These are phyloP conservation scores for Atrichornis clamosus DNA, from an alignment of 2,113 vertebrate genomes.

Conservation along the genomic window DNA sequence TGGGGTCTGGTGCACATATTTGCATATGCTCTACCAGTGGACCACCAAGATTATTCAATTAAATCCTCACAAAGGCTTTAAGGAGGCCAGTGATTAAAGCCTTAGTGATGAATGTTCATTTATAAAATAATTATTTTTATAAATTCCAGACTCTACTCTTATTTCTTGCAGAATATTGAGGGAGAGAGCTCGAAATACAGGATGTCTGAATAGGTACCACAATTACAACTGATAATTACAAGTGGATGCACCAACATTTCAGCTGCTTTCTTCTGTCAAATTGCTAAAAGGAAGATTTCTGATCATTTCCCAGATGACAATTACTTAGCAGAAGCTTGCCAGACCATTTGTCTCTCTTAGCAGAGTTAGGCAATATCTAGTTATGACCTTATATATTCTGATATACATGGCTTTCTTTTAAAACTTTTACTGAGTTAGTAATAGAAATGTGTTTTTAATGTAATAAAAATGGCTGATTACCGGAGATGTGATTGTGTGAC, in stretches of 20 bases:
- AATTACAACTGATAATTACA: not conserved
- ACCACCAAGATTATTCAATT: constrained; percentile 36
- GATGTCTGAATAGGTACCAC: not conserved
- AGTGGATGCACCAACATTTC: not conserved
- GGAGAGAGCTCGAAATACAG: not conserved
- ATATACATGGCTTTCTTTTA: not conserved
- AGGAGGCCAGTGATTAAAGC: not conserved
- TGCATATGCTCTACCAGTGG: not conserved
- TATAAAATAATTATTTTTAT: not conserved
- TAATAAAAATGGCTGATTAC: not conserved
- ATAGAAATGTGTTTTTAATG: not conserved
- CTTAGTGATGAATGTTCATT: not conserved
- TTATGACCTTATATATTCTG: not conserved
- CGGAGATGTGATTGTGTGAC: not conserved
- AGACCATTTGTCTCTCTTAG: not conserved
- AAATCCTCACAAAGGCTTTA: not conserved
- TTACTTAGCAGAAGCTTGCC: not conserved
- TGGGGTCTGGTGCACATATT: not conserved
- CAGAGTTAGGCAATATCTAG: not conserved
- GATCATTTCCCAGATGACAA: not conserved
- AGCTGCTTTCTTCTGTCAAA: not conserved
- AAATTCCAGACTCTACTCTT: not conserved
- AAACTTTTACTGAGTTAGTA: not conserved
- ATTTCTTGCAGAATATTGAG: not conserved
- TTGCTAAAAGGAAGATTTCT: not conserved